Conservation (phyloP, 2,888 invertebrate genomes). For the Callyntrura sp. region DNA sequence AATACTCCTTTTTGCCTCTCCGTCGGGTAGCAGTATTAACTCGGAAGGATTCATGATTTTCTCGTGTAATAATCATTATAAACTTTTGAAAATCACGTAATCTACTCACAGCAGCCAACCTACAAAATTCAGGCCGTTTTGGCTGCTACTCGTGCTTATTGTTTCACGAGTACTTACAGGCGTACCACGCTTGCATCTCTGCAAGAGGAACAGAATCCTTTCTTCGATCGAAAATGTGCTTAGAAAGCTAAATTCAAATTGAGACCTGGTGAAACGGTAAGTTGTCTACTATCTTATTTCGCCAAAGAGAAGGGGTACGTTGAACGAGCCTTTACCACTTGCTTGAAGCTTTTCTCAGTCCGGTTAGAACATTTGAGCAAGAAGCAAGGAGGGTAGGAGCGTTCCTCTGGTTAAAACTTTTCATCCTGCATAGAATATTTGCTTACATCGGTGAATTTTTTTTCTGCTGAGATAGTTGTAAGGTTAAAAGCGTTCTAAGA, state of each 20-base stretch:
- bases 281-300: slow-evolving; percentile 9
- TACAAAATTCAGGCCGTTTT: no score
- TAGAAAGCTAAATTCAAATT: slow-evolving; percentile 13
- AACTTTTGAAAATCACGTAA: no score
- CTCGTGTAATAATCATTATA: no score
- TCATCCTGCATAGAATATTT: not conserved
- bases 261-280: slow-evolving; percentile 48
- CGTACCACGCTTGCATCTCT: not conserved
- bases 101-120: no score
- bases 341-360: slow-evolving; percentile 54
- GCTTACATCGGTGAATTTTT: not conserved
- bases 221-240: slow-evolving; percentile 1
- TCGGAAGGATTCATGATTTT: no score
- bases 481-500: slow-evolving; percentile 19
- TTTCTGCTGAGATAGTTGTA: not conserved
- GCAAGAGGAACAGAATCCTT: not conserved
- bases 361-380: slow-evolving; percentile 57
- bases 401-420: slow-evolving; percentile 1
- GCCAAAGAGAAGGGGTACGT: slow-evolving; percentile 51
- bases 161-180: not conserved
- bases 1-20: no score
- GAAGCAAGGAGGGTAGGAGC: slow-evolving; percentile 41
- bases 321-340: slow-evolving; percentile 49
- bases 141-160: not conserved
- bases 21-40: no score